These are phyloP conservation scores for Meta bourneti DNA, from an alignment of 2,888 invertebrate genomes.

Conservation along the genomic window DNA sequence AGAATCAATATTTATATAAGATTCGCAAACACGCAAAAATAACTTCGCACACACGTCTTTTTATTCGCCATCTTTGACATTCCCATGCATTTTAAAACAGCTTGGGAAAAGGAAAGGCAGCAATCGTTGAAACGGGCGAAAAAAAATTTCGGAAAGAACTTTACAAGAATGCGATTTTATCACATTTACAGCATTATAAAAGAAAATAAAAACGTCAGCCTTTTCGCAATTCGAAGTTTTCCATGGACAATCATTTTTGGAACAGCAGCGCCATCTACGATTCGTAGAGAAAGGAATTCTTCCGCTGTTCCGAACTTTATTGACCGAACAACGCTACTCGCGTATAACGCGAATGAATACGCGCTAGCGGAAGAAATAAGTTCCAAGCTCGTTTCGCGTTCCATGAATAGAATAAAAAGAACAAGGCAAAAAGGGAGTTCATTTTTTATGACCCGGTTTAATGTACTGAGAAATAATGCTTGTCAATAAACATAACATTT, in stretches of 20 bases:
- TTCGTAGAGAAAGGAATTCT: conserved; percentile 26
- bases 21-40: background rate
- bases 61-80: conserved; percentile 14
- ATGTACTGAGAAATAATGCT: conserved; percentile 59
- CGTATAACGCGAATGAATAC: conserved; percentile 29
- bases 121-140: conserved; percentile 2
- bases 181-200: conserved; percentile 43
- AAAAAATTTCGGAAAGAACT: background rate
- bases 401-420: conserved; percentile 27
- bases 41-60: background rate
- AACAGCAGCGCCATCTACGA: background rate
- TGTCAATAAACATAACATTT: conserved; percentile 62
- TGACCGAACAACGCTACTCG: conserved; percentile 45
- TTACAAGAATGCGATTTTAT: conserved; percentile 23
- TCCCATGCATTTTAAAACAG: conserved; percentile 49
- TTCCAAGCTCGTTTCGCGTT: conserved; percentile 40
- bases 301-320: conserved; percentile 51
- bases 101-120: background rate
- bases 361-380: conserved; percentile 42
- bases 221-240: conserved; percentile 2
- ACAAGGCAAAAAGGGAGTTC: conserved; percentile 18
- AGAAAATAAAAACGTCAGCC: conserved; percentile 22
- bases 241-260: conserved; percentile 1
- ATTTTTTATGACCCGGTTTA: conserved; percentile 37
- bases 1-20: background rate